Base-by-base conservation (phyloP, 2,888 invertebrate genomes). In the Stramonita haemastoma region DNA sequence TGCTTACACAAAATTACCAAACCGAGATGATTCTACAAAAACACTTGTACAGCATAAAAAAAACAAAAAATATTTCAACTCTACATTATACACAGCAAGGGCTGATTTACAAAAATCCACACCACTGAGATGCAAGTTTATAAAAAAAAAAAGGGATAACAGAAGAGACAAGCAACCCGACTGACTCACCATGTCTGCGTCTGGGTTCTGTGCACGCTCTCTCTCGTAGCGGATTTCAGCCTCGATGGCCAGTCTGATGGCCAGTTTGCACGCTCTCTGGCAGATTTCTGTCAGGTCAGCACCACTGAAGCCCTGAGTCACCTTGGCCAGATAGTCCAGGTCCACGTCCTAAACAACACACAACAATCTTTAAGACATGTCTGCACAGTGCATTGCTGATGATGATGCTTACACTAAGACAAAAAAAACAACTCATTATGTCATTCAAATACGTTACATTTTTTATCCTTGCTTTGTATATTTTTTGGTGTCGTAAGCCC, bases 221-320 rank as follows among this genome's bases (percentile, higher is more conserved):
- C 98, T 97, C 96, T 99, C 99, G 92, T 98, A 97, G 83, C 97
- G 97, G 93, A 99, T 98, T 96, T 99, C 99, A 1, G 98, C 97
- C 96, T 99, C 99, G 96, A 99, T 99, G 94, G 98, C 98, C 96
- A 99, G 99, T 89, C 99, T 97, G 96, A 99, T 99, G 93, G 99
- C 99, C 95, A 99, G 97, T 96, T 99, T 99, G 96, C 99, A 99
- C 79, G 99, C 99, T 92, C 99, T 97, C 96, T 99, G 99, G 96
- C 99, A 99, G 95, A 99, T 98, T 97, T 99, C 99, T 22, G 99
- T 99, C 96, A 99, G 97, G 96, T 99, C 99, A 91, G 99, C 99
- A 91, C 99, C 99, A 90, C 99, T 99, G 97, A 99, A 99, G 36
- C 99, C 99, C 95, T 98, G 98, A 77, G 99, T 98, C 89, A 96